Conservation (phyloP, 2,888 invertebrate species). For the Nomada fabriciana region DNA sequence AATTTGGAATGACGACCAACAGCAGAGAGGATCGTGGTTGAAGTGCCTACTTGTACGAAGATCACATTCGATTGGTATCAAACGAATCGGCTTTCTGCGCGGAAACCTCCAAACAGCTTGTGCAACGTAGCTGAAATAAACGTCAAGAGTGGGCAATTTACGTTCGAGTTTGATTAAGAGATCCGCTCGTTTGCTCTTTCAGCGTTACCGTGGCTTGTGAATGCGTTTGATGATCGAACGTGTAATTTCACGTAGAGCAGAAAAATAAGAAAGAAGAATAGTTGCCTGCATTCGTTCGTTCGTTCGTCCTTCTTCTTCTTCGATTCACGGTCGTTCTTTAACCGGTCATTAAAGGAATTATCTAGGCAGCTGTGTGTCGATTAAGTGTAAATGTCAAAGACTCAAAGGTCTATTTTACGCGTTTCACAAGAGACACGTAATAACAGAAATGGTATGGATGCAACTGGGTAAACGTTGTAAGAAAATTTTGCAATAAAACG, state of each 20-base stretch:
- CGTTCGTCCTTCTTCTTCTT: background rate
- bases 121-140: slow-evolving; percentile 34
- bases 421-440: background rate
- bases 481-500: background rate
- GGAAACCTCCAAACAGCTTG: slow-evolving; percentile 28
- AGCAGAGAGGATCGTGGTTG: background rate
- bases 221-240: slow-evolving; percentile 8
- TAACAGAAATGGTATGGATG: background rate
- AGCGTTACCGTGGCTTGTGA: background rate
- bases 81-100: slow-evolving; percentile 39
- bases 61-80: slow-evolving; percentile 28
- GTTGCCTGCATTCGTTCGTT: background rate
- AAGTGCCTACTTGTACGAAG: slow-evolving; percentile 12
- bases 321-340: background rate
- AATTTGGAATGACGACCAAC: slow-evolving; percentile 24
- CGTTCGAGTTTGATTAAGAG: slow-evolving; percentile 53
- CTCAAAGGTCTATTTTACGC: background rate
- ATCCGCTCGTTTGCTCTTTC: slow-evolving; percentile 39
- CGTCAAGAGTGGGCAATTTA: slow-evolving; percentile 32
- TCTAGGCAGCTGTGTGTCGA: background rate
- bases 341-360: background rate
- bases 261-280: background rate
- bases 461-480: background rate
- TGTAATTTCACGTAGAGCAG: background rate
- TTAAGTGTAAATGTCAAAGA: background rate